Percentiles rank a stretch among this genome's conserved stretches.
phyloP scores from a whole-genome alignment of 2,888 invertebrate species.

The Hymenopus coronatus region DNA sequence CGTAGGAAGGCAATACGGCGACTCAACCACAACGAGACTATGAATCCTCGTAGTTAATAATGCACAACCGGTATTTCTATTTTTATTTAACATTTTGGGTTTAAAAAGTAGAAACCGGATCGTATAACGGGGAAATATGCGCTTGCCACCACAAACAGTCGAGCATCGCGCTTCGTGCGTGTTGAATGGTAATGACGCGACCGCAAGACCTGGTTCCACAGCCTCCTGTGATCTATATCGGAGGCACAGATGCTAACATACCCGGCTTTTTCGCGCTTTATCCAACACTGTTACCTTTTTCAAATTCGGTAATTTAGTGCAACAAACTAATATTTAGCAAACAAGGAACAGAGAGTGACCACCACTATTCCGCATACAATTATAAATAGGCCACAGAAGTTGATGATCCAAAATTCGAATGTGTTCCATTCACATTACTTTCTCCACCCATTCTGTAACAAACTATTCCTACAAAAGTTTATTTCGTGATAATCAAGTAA shows the following conservation, averaged over 20 bases:
- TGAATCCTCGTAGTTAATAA: slow-evolving; percentile 4
- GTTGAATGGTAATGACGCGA: neutral
- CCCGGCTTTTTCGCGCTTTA: too few species aligned
- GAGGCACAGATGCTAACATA: neutral
- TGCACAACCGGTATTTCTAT: neutral
- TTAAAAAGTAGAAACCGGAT: neutral
- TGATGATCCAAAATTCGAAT: too few species aligned
- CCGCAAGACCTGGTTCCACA: neutral
- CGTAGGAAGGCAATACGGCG: neutral
- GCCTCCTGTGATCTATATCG: neutral
- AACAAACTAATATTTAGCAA: too few species aligned
- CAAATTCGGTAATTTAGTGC: too few species aligned
- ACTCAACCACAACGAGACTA: neutral
- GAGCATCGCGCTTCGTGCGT: neutral
- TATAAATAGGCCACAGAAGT: too few species aligned
- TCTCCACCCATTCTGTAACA: too few species aligned
- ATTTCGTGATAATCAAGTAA: too few species aligned
- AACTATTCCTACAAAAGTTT: too few species aligned
- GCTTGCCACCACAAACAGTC: neutral
- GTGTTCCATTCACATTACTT: too few species aligned
- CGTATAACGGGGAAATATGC: neutral
- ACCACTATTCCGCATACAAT: too few species aligned
- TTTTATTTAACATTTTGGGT: neutral
- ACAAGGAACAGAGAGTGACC: too few species aligned
- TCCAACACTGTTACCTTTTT: too few species aligned